Evolutionary conservation across 2,888 invertebrate species (phyloP), one percentile per base, ranked within the genome.

Genomic region (Cataglyphis livida): DNA sequence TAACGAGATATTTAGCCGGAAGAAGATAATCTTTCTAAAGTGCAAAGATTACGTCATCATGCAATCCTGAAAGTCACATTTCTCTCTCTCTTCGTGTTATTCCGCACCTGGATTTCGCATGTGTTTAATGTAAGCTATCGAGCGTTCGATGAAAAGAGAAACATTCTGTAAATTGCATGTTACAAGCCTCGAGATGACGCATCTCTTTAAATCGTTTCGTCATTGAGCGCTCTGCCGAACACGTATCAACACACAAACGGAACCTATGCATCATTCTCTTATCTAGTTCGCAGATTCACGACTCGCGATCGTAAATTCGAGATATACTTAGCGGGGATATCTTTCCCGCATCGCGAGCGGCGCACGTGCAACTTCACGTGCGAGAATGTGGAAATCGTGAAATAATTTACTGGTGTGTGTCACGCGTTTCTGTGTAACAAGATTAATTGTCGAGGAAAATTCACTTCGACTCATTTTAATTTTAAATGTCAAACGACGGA

Each of bases 231-330:
- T 82, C 76, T 76, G 68, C 83, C 65, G 66, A 15, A 71, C 61
- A 71, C 61, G 75, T 81, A 82, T 88, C 81, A 90, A 82, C 84
- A 51, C n/a, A n/a, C 12, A 83, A 81, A 81, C 85, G 82, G 87
- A 84, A 89, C 25, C 87, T 84, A 90, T 92, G 87, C 90, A 92
- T 92, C 92, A 92, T 91, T 87, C 85, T 84, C 91, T 92, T 92
- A 92, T 92, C 92, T 91, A 91, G 84, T 64, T 70, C 81, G 87
- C 82, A 92, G 90, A 92, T 92, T 92, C 92, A 92, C 91, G 92
- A 92, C 87, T 87, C 84, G 87, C 86, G 92, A 91, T 91, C 87
- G 81, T 85, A 32, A 68, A 76, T 74, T 51, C 62, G 76, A 89
- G 88, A 89, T 90, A 90, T 57, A n/a, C 51, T 68, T 57, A 83